Evolutionary conservation across 1,140 invertebrate species (phyloP), one percentile per base, ranked within the genome.

Genomic region (Lithobius niger): DNA sequence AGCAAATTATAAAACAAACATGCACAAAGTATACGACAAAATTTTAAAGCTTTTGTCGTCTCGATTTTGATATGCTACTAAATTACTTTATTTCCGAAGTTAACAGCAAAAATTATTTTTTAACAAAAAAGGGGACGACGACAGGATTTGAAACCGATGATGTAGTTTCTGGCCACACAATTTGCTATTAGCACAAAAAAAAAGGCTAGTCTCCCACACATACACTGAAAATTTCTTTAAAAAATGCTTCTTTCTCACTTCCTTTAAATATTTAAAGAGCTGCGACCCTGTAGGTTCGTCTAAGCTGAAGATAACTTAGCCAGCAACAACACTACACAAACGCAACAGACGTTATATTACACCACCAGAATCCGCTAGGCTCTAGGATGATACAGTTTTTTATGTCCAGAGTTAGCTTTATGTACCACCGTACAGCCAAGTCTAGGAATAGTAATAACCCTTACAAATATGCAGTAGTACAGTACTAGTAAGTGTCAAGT

Each of bases 361-460:
- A 47, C 44, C 44, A 47, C 19, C 44, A 47, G 44, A 47, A 47
- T 47, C 44, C 10, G 22, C 44, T 47, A 47, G 44, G 44, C 44
- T 47, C 44, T 47, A 47, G 22, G 22, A 6, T 15, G 44, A 47
- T 47, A 47, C 44, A 47, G 44, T n/a, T n/a, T 47, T 47, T 47
- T 10, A 47, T 36, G 44, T 47, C 44, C 44, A 47, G 44, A 15
- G 22, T 15, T 22, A 47, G 10, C 22, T 21, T 47, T 47, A 36
- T 36, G 10, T 36, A 36, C 10, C n/a, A 36, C 10, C 31, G n/a
- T 36, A 10, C 10, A 10, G n/a, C n/a, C n/a, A 36, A 36, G n/a
- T n/a, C n/a, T 36, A 10, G 10, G 31, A 10, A 36, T 10, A 10
- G n/a, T 36, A 36, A 36, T 36, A 10, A 10, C 10, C 10, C 31